These are phyloP conservation scores for Prolemur simus DNA, from an alignment of 2,113 vertebrate genomes.

Conservation along the genomic window DNA sequence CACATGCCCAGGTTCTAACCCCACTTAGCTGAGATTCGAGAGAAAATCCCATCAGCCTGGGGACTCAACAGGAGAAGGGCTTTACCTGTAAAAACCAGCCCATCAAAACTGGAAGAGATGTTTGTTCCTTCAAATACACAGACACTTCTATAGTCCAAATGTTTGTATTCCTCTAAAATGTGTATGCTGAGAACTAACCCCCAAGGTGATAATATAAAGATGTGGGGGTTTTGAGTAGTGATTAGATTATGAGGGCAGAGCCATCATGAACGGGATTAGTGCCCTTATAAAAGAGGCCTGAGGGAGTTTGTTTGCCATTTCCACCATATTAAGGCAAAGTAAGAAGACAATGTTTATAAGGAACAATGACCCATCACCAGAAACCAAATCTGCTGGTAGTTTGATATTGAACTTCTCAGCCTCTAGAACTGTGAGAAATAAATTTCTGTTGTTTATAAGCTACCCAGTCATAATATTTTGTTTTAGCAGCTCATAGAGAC, in stretches of 20 bases:
- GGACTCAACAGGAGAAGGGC: no score
- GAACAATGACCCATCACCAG: neutral
- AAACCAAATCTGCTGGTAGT: neutral
- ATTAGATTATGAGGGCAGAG: neutral
- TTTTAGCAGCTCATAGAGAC: neutral
- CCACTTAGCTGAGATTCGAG: neutral
- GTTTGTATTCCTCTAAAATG: neutral
- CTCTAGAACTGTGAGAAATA: neutral
- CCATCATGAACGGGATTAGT: neutral
- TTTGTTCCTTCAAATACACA: neutral
- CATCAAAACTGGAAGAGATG: neutral
- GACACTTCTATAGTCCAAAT: neutral
- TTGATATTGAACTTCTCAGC: neutral
- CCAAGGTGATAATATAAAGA: neutral
- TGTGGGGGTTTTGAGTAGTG: rapidly evolving
- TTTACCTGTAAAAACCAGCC: neutral
- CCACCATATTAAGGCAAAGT: neutral
- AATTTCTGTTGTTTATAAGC: neutral
- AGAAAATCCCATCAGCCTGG: neutral
- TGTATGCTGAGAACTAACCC: neutral
- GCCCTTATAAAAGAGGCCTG: neutral
- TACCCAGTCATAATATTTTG: neutral
- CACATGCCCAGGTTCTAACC: neutral
- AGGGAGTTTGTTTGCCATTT: neutral
- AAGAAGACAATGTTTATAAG: neutral